Base-by-base conservation (phyloP, 2,797 vertebrate species). In the Paramormyrops hopkinsi region DNA sequence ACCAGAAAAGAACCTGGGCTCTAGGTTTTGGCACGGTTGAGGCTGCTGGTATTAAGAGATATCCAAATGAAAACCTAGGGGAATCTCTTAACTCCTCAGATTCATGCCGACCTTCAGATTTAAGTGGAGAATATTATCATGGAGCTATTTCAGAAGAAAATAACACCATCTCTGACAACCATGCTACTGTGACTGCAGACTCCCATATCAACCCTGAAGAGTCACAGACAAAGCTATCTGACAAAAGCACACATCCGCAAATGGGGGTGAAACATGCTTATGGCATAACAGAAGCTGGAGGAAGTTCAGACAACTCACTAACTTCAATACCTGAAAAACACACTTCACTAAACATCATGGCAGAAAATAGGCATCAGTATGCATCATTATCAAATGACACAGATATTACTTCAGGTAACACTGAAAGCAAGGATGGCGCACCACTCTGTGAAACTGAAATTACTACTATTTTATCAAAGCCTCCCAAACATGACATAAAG, bases 1-100 rank as follows among this genome's bases (percentile, higher is more conserved):
- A 76, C 91, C 91, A 93, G 88, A 94, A 93, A 90, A 87, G 56
- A 65, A 89, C 92, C 92, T 90, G 92, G 92, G 86, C 53, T 59
- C 89, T 87, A 37, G 90, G 89, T 93, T 91, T 90, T 91, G 89
- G 89, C 48, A 54, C 85, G 82, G 85, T 86, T 87, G 93, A 94
- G 91, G 92, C 90, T 0, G 73, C 85, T 22, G 25, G 89, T 91
- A 91, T 93, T 92, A 93, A 92, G 41, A 54, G 9, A 89, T 88
- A 91, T 91, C 14, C 41, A 90, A 92, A 92, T 90, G 85, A 93
- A 91, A 89, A 50, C 2, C 88, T 0, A 19, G 46, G 33, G 53
- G 83, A 29, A 33, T 14, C 65, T 37, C 84, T 54, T 11, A 48
- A 90, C 25, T 76, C 50, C 0, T 89, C 76, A 25, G 7, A 59